Base-by-base conservation (phyloP, 2,113 vertebrate genomes). In the Entelurus aequoreus region DNA sequence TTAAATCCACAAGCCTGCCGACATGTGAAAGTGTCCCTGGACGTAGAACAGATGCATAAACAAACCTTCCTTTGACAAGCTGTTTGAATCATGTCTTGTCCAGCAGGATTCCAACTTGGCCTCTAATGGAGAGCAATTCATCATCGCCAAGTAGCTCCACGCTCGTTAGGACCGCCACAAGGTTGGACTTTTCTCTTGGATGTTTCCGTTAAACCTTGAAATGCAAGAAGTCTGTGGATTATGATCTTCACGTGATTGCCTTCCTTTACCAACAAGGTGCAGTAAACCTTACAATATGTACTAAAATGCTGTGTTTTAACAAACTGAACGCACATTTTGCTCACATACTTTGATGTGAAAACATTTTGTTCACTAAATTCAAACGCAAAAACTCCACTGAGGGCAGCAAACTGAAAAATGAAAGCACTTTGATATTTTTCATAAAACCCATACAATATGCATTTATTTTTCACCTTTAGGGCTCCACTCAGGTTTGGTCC, bases 11-110 rank as follows among this genome's bases (percentile, higher is more conserved):
- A 85, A 68, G 48, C 8, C 42, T 37, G 79, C 74, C 68, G 77
- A 83, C 74, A 79, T 77, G 72, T 63, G 68, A 65, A 86, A 83
- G 77, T 75, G 78, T 65, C 70, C 75, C 76, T 71, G 78, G 86
- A 86, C 77, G 69, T 62, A 70, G 54, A 68, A 64, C 77, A 66
- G 72, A 77, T 78, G 72, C 71, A 71, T 71, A 76, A 78, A 84
- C 69, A 86, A 84, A 84, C 71, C 71, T 51, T 73, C 76, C 62
- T 58, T 59, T 3, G 21, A 75, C 63, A 84, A n/a, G 79, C 76
- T 66, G 75, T 79, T 81, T 71, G 76, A 54, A 38, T 78, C 72
- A 61, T 44, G 71, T 16, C 64, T 81, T 75, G 69, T 71, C 68
- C 67, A 63, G 66, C 75, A 69, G 59, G 56, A 72, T 53, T 84